Evolutionary conservation across 1,140 invertebrate genomes (phyloP).

Genomic region (Rhyacophila brunnea): DNA sequence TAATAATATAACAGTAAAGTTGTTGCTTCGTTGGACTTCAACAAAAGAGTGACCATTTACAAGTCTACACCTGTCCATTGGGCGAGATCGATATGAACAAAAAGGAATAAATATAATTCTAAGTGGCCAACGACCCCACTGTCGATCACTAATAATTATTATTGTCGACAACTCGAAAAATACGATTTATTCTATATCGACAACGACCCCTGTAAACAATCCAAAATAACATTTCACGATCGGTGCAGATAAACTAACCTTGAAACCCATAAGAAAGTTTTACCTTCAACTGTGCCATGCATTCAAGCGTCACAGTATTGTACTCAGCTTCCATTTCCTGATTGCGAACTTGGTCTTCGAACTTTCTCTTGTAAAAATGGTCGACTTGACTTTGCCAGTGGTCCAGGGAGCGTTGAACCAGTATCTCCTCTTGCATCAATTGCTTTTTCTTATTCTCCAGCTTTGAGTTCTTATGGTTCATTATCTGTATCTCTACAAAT

Average conservation of each 20-base stretch:
- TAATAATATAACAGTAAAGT: too few relatives aligned
- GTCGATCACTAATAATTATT: too few relatives aligned
- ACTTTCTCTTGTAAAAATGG: slow-evolving; percentile 59
- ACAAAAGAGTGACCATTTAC: too few relatives aligned
- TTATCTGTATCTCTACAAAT: slow-evolving; percentile 66
- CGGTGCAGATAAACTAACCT: slow-evolving; percentile 12
- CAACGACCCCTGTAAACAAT: too few relatives aligned
- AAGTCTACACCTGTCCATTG: too few relatives aligned
- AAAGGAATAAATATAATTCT: too few relatives aligned
- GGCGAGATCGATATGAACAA: too few relatives aligned
- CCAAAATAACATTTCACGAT: too few relatives aligned
- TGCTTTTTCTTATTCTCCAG: slow-evolving; percentile 63
- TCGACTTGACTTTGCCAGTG: slow-evolving; percentile 52
- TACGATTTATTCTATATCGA: too few relatives aligned
- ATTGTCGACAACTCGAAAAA: too few relatives aligned
- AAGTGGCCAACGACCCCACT: too few relatives aligned
- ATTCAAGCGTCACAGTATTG: slow-evolving; percentile 56
- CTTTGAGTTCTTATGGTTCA: slow-evolving; percentile 72
- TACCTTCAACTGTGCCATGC: slow-evolving; percentile 52
- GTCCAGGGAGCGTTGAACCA: slow-evolving; percentile 60
- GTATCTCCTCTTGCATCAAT: slow-evolving; percentile 55
- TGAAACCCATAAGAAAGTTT: neutral
- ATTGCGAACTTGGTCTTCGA: slow-evolving; percentile 59
- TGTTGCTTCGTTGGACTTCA: too few relatives aligned
- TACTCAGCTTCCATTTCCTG: slow-evolving; percentile 62